Evolutionary conservation across 1,140 invertebrate species (phyloP), one percentile per base, ranked within the genome.

Genomic region (Drosophila aff.): DNA sequence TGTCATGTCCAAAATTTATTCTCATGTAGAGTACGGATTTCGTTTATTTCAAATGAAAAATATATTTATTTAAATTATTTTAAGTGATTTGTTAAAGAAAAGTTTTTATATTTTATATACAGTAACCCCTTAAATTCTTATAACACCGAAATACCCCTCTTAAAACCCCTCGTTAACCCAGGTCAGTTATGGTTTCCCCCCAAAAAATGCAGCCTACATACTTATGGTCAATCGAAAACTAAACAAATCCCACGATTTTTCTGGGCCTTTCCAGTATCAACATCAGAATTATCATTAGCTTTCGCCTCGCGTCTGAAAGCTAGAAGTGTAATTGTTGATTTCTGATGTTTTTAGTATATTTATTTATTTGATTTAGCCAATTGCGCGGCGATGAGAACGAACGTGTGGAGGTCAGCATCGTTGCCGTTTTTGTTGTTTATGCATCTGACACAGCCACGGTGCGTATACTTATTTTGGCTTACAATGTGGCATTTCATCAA

Each of bases 341-440:
- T 60, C 52, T 59, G 53, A 72, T 73, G 44, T 40, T 41, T 60
- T 60, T 23, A 23, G 7, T 55, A 13, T 31, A 18, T 31, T 23
- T 50, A 68, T 81, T 81, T 84, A 66, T 85, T 85, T 78, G 71
- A 67, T 59, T 85, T 81, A 66, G 43, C 50, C 63, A 69, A 73
- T 73, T 73, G 69, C 67, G 69, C 59, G 59, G 49, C 59, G 71
- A 40, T 46, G 50, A 64, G 62, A 62, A 76, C 67, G 67, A 84
- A 85, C 82, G 82, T 84, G 82, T 55, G 74, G 73, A 84, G 82
- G 82, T 84, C 82, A 73, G 38, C 67, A 61, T 73, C 46, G 66
- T 21, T 7, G 50, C 41, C 43, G 63, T 52, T 58, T 63, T 58
- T 69, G 62, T 82, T 83, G 81, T 84, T 80, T 77, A 50, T 84